phyloP scores from a whole-genome alignment of 2,113 vertebrate genomes.

The Butorides virescens region DNA sequence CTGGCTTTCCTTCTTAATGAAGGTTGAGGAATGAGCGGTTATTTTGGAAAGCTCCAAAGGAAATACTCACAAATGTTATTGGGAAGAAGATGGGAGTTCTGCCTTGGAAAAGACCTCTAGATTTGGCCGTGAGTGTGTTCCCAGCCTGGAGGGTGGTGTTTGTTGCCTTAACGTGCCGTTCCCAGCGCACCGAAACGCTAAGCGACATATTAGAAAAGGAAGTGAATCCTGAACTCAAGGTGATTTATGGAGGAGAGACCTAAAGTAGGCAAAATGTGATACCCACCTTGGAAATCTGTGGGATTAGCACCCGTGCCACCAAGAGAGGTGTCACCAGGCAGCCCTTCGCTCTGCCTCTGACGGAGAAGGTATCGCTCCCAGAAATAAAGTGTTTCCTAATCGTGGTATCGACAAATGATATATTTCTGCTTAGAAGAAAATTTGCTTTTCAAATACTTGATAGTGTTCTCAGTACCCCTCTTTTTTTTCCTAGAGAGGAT shows the following conservation, averaged over 20 bases:
- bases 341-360: not conserved
- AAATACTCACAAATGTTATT: not conserved
- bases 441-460: not conserved
- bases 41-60: not conserved
- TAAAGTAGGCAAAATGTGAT: conserved; percentile 59
- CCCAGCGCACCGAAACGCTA: not conserved
- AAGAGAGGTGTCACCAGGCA: not conserved
- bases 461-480: not conserved
- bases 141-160: not conserved
- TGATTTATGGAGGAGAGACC: conserved; percentile 33
- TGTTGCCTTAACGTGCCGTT: conserved; percentile 6
- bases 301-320: not conserved
- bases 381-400: not conserved
- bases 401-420: not conserved
- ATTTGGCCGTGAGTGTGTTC: rapidly evolving
- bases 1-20: not conserved
- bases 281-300: conserved; percentile 15
- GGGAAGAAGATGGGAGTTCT: not conserved
- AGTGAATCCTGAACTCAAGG: not conserved
- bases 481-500: not conserved
- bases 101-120: not conserved
- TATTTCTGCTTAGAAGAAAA: not conserved
- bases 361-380: not conserved
- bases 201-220: not conserved
- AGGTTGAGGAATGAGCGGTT: not conserved